Conservation (phyloP, 2,113 vertebrate genomes). For the Nothoprocta perdicaria region DNA sequence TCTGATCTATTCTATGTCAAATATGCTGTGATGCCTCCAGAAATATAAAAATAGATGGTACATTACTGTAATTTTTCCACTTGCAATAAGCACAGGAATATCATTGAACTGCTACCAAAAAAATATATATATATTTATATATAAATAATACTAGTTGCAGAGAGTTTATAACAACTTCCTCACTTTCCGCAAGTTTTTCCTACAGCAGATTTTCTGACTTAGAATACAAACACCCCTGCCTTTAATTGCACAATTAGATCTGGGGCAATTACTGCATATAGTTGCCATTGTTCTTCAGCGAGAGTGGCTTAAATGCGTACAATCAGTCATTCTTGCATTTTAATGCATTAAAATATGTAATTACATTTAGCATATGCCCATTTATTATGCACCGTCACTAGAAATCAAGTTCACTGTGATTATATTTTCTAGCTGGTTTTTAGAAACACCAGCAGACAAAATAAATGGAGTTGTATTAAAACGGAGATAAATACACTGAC, state of each 20-base stretch:
- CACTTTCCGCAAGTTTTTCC: not conserved
- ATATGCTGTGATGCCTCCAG: not conserved
- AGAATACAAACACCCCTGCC: not conserved
- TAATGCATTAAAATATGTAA: not conserved
- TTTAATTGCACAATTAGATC: constrained; percentile 15
- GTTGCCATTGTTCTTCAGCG: not conserved
- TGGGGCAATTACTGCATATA: not conserved
- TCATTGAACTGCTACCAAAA: not conserved
- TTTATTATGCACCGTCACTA: constrained; percentile 17
- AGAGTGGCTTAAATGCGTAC: not conserved
- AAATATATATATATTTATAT: not conserved
- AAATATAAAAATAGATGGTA: not conserved
- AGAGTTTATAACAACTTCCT: not conserved
- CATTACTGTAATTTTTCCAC: not conserved
- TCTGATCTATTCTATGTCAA: not conserved
- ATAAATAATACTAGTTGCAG: not conserved
- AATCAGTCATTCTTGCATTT: not conserved
- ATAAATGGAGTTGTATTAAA: not conserved
- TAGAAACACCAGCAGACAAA: not conserved
- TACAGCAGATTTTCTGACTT: not conserved
- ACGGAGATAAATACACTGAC: not conserved
- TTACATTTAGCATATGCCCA: not conserved
- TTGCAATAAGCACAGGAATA: not conserved
- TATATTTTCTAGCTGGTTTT: not conserved
- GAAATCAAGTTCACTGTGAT: constrained; percentile 21